Evolutionary conservation across 2,888 invertebrate species (phyloP).

Genomic region (Macrophya annulata): DNA sequence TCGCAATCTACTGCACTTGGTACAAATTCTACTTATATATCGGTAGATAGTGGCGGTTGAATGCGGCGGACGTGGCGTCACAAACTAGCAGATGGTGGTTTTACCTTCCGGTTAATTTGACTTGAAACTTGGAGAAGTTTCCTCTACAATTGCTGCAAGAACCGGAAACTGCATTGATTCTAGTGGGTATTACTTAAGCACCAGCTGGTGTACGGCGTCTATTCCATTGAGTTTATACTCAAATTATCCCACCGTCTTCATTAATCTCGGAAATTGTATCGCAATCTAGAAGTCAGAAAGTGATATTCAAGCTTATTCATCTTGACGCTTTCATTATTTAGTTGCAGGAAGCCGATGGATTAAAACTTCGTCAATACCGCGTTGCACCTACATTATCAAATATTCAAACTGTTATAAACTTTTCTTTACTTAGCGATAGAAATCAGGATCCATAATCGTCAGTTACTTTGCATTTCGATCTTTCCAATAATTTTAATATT

Average conservation of each 20-base stretch:
- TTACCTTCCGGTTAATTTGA: background rate
- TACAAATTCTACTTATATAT: background rate
- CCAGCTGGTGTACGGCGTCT: background rate
- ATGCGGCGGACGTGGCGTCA: background rate
- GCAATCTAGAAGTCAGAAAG: background rate
- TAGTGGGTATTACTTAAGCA: background rate
- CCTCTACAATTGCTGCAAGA: background rate
- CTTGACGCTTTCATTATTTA: background rate
- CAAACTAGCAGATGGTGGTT: background rate
- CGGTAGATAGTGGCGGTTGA: background rate
- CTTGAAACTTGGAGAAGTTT: background rate
- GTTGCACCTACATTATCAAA: background rate
- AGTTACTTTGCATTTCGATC: too few species aligned
- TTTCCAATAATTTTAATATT: too few species aligned
- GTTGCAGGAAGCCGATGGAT: background rate
- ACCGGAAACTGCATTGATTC: conserved; percentile 13
- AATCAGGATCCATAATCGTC: background rate
- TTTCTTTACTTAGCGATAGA: background rate
- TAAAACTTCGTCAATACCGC: background rate
- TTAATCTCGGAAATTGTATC: background rate
- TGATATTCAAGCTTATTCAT: background rate
- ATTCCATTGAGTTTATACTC: background rate
- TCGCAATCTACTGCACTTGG: background rate
- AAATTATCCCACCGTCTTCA: background rate
- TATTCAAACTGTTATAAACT: background rate